Conservation (phyloP, 2,797 vertebrate genomes). For the Pseudotriccus pelzelni region DNA sequence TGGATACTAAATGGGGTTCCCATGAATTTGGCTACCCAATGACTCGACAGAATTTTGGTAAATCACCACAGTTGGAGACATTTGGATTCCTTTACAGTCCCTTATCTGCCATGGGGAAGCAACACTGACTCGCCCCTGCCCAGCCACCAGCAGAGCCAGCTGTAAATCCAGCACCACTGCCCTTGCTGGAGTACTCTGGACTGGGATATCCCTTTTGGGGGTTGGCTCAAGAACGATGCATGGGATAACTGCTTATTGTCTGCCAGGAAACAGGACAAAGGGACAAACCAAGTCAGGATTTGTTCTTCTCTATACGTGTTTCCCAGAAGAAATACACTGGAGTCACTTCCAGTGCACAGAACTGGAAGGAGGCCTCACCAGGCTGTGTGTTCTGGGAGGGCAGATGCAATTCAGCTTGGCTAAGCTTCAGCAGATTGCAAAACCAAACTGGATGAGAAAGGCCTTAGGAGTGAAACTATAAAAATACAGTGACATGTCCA, state of each 20-base stretch:
- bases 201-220: background rate
- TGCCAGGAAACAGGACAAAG: background rate
- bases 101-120: background rate
- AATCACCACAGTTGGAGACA: background rate
- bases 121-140: background rate
- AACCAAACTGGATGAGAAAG: background rate
- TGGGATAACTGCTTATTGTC: background rate
- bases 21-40: fast-evolving
- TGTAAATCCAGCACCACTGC: background rate
- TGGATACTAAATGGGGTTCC: background rate
- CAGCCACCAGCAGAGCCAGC: background rate
- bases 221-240: background rate
- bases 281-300: background rate
- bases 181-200: background rate
- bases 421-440: constrained; percentile 19
- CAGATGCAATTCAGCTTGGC: constrained; percentile 20
- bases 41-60: background rate
- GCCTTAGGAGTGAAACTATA: constrained; percentile 1
- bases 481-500: background rate
- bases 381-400: background rate
- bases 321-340: background rate
- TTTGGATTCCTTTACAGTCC: background rate
- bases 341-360: background rate
- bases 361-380: background rate
- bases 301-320: background rate